phyloP scores from a whole-genome alignment of 2,113 vertebrate genomes.

The Dascyllus trimaculatus region DNA sequence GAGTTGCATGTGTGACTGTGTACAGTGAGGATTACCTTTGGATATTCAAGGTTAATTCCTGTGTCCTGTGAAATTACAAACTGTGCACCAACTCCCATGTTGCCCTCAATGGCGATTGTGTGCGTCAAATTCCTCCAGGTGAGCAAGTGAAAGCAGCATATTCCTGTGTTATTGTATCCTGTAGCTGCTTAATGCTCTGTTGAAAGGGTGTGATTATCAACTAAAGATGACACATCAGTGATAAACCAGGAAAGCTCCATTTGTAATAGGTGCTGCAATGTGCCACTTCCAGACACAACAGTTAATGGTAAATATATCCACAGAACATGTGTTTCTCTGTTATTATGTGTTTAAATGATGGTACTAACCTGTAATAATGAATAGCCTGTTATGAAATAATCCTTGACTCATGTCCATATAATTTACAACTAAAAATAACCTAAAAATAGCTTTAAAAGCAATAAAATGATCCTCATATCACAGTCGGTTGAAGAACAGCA shows the following conservation, averaged over 20 bases:
- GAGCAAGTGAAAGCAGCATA: not conserved
- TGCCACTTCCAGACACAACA: not conserved
- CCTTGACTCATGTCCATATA: not conserved
- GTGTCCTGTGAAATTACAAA: slow-evolving; percentile 34
- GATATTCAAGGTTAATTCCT: slow-evolving; percentile 46
- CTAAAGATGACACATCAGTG: not conserved
- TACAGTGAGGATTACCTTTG: slow-evolving; percentile 48
- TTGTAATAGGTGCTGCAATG: not conserved
- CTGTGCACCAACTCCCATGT: not conserved
- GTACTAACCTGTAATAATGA: not conserved
- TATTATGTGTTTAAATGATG: slow-evolving; percentile 12
- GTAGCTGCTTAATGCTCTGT: slow-evolving; percentile 27
- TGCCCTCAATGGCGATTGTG: not conserved
- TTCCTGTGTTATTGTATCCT: not conserved
- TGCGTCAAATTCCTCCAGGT: slow-evolving; percentile 3
- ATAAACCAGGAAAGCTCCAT: slow-evolving; percentile 14
- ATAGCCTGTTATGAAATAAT: not conserved
- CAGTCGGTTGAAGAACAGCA: not conserved
- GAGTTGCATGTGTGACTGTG: slow-evolving; percentile 29
- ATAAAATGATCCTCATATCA: not conserved
- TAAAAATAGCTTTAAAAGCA: not conserved
- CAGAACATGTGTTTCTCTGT: not conserved
- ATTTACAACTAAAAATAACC: not conserved
- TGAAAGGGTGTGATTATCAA: slow-evolving; percentile 24
- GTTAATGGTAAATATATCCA: no score